A percentile compares a stretch with the other conserved stretches of the same genome.
Evolutionary conservation across 2,797 vertebrate species (phyloP).

Genomic region (Amblyraja radiata): DNA sequence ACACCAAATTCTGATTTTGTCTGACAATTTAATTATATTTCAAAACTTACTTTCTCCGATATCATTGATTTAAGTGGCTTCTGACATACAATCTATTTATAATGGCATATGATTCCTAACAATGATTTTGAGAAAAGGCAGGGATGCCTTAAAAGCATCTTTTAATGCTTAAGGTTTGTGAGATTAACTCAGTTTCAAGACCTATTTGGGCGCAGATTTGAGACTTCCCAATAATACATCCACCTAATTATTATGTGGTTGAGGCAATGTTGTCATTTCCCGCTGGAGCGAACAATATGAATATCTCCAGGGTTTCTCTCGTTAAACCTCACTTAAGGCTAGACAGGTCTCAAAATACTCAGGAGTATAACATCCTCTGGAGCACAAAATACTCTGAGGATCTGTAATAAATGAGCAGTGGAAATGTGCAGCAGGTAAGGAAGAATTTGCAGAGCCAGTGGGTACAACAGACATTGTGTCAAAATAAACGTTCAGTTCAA

Average conservation of each 20-base stretch:
- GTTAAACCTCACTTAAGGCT: background rate
- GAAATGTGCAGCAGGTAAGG: no score
- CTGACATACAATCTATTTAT: slow-evolving; percentile 31
- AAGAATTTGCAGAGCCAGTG: no score
- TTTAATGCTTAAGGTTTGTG: slow-evolving; percentile 2
- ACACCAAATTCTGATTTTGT: slow-evolving; percentile 22
- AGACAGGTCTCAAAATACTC: no score
- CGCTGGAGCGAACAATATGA: background rate
- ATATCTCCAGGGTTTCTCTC: background rate
- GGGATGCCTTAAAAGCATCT: background rate
- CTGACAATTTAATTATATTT: slow-evolving; percentile 37
- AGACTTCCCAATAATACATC: background rate
- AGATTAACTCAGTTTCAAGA: background rate
- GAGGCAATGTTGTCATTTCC: background rate
- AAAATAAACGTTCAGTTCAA: no score
- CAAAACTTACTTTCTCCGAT: slow-evolving; percentile 28
- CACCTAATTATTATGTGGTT: background rate
- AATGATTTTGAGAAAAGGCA: background rate
- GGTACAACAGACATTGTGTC: no score
- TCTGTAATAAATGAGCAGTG: no score
- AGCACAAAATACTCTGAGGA: no score
- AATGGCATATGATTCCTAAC: slow-evolving; percentile 29
- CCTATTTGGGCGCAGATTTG: background rate
- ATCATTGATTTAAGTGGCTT: slow-evolving; percentile 36
- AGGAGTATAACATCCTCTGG: no score